phyloP scores from a whole-genome alignment of 2,888 invertebrate species.

The Himalopsyche anomala region DNA sequence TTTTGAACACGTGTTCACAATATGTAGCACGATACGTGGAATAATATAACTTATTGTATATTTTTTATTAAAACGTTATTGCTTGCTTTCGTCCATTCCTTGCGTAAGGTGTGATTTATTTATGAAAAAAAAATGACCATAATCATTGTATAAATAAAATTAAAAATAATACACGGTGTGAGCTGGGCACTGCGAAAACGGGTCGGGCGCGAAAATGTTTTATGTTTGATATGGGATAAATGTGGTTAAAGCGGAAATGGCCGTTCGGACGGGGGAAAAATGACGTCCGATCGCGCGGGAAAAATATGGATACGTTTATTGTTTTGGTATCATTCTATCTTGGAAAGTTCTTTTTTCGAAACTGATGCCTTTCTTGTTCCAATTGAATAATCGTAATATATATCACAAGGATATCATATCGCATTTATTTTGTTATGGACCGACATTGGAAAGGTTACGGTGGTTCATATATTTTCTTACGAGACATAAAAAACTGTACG shows the following conservation, averaged over 20 bases:
- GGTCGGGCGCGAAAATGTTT: constrained; percentile 50
- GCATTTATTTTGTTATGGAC: constrained; percentile 18
- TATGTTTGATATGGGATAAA: constrained; percentile 46
- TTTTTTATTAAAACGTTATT: too few relatives aligned
- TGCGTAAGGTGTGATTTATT: too few relatives aligned
- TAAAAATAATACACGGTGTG: background rate
- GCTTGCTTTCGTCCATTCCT: too few relatives aligned
- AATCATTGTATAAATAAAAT: too few relatives aligned
- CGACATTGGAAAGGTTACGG: background rate
- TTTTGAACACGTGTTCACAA: too few relatives aligned
- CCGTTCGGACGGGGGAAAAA: constrained; percentile 19
- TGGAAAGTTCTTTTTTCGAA: constrained; percentile 31
- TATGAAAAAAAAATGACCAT: too few relatives aligned
- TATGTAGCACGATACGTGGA: too few relatives aligned
- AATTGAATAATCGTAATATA: constrained; percentile 34
- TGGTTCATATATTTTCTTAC: constrained; percentile 8
- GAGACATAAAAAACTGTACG: constrained; percentile 14
- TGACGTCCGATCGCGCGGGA: constrained; percentile 44
- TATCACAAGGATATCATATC: constrained; percentile 31
- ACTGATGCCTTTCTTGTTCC: constrained; percentile 34
- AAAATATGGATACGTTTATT: constrained; percentile 48
- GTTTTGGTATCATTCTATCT: constrained; percentile 45
- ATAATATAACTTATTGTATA: too few relatives aligned
- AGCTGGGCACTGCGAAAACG: background rate
- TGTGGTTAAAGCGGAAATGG: constrained; percentile 47